These are phyloP conservation scores for Elephas maximus DNA, from an alignment of 2,113 vertebrate species.

Conservation along the genomic window DNA sequence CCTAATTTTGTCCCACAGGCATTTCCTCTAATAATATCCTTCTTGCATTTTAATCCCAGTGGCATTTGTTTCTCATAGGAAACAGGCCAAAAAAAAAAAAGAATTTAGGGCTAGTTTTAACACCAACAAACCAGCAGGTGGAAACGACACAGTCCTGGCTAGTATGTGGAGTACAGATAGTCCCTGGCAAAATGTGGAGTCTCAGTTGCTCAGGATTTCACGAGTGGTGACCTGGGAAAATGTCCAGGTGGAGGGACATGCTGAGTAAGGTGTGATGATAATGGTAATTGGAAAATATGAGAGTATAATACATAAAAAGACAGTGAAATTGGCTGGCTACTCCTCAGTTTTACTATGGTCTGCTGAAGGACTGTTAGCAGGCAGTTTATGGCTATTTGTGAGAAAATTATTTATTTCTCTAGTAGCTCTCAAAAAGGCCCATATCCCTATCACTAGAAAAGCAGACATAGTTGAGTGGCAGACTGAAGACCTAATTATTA, in stretches of 20 bases:
- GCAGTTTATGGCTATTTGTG: background rate
- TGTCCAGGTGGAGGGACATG: background rate
- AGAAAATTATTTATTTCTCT: background rate
- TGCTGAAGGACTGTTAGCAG: background rate
- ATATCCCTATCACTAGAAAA: background rate
- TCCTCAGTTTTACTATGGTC: background rate
- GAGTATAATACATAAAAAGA: background rate
- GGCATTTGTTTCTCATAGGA: background rate
- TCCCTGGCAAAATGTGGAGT: too few relatives aligned
- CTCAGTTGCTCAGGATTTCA: background rate
- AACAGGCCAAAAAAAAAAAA: background rate
- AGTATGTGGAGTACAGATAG: background rate
- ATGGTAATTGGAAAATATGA: background rate
- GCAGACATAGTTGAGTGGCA: background rate
- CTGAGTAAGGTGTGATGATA: background rate
- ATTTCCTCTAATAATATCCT: background rate
- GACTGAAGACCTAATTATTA: background rate
- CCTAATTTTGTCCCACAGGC: background rate
- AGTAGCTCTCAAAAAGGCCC: background rate
- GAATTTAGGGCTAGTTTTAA: background rate
- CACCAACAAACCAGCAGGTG: background rate
- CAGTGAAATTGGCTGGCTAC: background rate
- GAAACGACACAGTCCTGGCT: background rate
- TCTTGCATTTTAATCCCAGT: background rate
- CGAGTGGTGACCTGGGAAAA: background rate